Evolutionary conservation across 2,797 vertebrate genomes (phyloP).

Genomic region (Melanotaenia parkinsoni): DNA sequence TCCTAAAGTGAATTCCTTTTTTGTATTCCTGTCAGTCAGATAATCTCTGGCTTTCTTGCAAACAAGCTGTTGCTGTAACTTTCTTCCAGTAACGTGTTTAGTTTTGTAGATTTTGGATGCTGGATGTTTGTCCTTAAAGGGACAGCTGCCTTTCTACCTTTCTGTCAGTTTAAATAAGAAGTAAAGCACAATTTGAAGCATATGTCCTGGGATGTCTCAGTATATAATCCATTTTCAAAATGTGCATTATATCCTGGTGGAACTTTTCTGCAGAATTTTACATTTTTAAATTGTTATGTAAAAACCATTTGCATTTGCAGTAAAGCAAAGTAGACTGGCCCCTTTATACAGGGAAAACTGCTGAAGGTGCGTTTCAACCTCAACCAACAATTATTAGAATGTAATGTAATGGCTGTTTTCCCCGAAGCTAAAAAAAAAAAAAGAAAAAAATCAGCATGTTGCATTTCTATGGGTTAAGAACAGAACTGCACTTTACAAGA

Average conservation of each 20-base stretch:
- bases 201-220: constrained; percentile 38
- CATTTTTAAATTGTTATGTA: constrained; percentile 5
- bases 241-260: background rate
- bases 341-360: no score
- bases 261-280: constrained; percentile 13
- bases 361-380: no score
- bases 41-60: constrained; percentile 51
- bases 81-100: constrained; percentile 50
- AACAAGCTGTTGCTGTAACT: constrained; percentile 61
- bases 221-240: constrained; percentile 31
- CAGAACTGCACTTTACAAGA: no score
- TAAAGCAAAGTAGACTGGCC: no score
- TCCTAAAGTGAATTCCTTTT: constrained; percentile 23
- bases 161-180: constrained; percentile 62
- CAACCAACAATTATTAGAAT: no score
- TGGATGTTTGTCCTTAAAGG: constrained; percentile 67
- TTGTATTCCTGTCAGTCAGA: constrained; percentile 14
- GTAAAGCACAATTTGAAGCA: constrained; percentile 42
- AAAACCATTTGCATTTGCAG: background rate
- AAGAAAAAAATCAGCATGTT: no score
- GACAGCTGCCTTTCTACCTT: constrained; percentile 68
- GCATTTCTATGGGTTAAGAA: no score
- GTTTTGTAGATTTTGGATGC: constrained; percentile 43
- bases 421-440: no score
- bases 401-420: no score